Conservation (phyloP, 2,888 invertebrate genomes). For the Hanleya hanleyi region DNA sequence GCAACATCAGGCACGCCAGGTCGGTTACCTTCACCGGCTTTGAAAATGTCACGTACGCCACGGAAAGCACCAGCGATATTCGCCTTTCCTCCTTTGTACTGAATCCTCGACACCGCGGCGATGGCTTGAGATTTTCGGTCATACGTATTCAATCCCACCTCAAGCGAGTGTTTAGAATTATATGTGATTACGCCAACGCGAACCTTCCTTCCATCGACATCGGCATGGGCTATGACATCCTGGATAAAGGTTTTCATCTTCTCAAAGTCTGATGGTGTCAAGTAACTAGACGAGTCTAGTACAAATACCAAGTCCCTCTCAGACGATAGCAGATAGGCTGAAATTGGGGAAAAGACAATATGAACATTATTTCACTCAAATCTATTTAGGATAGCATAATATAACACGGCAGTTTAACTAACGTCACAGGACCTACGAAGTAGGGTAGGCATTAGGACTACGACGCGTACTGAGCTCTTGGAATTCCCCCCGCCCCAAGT, state of each 20-base stretch:
- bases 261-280: not conserved
- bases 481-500: no score
- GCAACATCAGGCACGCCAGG: not conserved
- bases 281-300: not conserved
- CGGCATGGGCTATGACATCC: not conserved
- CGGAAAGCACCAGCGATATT: conserved; percentile 5
- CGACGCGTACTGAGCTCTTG: no score
- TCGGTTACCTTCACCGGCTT: not conserved
- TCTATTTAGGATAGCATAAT: not conserved
- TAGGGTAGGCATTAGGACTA: no score
- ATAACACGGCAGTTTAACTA: not conserved
- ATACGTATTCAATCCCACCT: not conserved
- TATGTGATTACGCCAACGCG: not conserved
- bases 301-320: not conserved
- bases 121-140: not conserved
- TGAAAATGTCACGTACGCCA: not conserved
- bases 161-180: not conserved
- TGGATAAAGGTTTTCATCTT: not conserved
- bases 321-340: not conserved
- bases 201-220: not conserved
- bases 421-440: not conserved
- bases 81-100: not conserved
- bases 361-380: no score
- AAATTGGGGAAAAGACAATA: no score
- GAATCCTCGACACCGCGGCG: not conserved